These are phyloP conservation scores for Lathronympha strigana DNA, from an alignment of 2,888 invertebrate genomes.

Conservation along the genomic window DNA sequence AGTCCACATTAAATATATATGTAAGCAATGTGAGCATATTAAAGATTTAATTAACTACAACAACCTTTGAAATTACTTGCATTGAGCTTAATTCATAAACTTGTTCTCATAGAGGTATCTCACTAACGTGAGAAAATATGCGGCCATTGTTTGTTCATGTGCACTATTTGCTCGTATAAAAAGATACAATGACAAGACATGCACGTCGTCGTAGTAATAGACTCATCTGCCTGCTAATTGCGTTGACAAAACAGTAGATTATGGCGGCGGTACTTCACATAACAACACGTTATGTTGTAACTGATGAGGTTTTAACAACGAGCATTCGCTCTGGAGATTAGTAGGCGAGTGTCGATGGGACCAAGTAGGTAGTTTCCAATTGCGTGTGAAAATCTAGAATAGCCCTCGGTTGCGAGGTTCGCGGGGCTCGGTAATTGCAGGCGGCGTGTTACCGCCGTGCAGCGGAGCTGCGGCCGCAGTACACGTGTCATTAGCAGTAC, in stretches of 20 bases:
- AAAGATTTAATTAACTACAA: too few species aligned
- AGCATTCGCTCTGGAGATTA: slow-evolving; percentile 51
- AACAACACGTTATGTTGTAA: slow-evolving; percentile 42
- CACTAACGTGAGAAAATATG: slow-evolving; percentile 25
- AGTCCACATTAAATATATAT: too few species aligned
- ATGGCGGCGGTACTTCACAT: slow-evolving; percentile 19
- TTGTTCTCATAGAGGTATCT: slow-evolving; percentile 4
- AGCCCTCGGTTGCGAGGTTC: slow-evolving; percentile 55
- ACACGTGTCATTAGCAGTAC: slow-evolving; percentile 12
- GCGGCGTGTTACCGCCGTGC: slow-evolving; percentile 19
- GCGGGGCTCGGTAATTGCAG: slow-evolving; percentile 38
- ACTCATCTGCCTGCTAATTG: slow-evolving; percentile 41
- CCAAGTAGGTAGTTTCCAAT: slow-evolving; percentile 57
- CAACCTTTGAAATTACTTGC: too few species aligned
- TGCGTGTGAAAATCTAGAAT: slow-evolving; percentile 72
- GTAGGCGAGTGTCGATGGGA: slow-evolving; percentile 46
- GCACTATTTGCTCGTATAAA: slow-evolving; percentile 1
- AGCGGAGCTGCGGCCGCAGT: slow-evolving; percentile 19
- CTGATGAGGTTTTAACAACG: slow-evolving; percentile 50
- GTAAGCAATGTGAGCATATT: too few species aligned
- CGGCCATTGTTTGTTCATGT: slow-evolving; percentile 27
- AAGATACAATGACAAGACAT: slow-evolving; percentile 13
- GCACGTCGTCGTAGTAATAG: slow-evolving; percentile 24
- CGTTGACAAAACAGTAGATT: slow-evolving; percentile 32
- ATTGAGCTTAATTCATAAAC: slow-evolving; percentile 1